These are phyloP conservation scores for Paratilapia polleni DNA, from an alignment of 2,113 vertebrate genomes.

Conservation along the genomic window DNA sequence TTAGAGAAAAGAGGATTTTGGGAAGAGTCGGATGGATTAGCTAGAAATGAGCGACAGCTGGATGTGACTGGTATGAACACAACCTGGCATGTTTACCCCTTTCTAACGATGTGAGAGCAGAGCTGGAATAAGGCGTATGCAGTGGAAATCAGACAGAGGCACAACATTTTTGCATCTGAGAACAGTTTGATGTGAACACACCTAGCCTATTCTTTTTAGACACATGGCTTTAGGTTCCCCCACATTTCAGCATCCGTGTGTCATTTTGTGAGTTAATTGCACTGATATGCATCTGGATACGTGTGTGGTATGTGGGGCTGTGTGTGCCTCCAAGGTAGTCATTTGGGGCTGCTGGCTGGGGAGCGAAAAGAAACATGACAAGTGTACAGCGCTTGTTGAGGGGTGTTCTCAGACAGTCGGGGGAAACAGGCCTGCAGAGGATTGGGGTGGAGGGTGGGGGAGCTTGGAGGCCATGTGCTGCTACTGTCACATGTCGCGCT, in stretches of 20 bases:
- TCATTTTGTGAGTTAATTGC: constrained; percentile 33
- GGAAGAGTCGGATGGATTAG: not conserved
- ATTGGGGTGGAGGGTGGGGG: not conserved
- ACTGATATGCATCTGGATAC: constrained; percentile 1
- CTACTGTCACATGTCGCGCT: constrained; percentile 76
- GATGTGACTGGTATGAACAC: constrained; percentile 33
- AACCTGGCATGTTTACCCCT: constrained; percentile 43
- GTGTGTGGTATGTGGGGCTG: not conserved
- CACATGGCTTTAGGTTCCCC: not conserved
- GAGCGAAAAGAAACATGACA: constrained; percentile 57
- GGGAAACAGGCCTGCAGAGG: constrained; percentile 21
- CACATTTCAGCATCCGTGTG: constrained; percentile 8
- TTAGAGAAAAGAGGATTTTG: constrained; percentile 30
- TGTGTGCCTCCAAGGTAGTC: constrained; percentile 36
- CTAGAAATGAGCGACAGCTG: constrained; percentile 2
- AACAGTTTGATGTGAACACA: constrained; percentile 16
- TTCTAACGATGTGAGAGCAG: constrained; percentile 8
- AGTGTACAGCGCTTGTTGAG: constrained; percentile 53
- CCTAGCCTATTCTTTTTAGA: not conserved
- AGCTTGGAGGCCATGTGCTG: constrained; percentile 68
- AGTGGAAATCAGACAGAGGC: constrained; percentile 6
- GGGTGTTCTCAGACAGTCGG: constrained; percentile 48
- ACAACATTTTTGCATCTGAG: constrained; percentile 2
- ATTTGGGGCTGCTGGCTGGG: constrained; percentile 38
- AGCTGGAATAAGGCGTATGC: constrained; percentile 18